Base-by-base conservation (phyloP, 2,797 vertebrate species). In the Lagothrix lagotricha region DNA sequence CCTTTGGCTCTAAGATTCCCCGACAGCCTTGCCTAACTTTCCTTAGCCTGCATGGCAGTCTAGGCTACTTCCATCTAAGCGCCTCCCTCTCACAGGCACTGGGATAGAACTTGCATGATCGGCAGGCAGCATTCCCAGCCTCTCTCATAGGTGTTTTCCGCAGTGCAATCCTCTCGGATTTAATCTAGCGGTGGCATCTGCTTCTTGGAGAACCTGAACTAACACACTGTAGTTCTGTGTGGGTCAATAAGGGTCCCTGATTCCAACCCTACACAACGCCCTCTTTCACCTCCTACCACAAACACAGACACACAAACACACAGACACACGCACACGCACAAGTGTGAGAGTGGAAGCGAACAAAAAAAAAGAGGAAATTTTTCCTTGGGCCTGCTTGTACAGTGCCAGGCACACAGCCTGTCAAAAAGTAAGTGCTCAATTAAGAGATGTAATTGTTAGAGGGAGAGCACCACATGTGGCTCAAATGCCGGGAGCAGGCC, bases 171-270 rank as follows among this genome's bases (percentile, higher is more conserved):
- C 73, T 44, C 58, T 72, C 30, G 12, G 4, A 33, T 22, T 19
- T 73, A 80, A 91, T 19, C 36, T 17, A 70, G 14, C 33, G 1
- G 0, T 19, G 28, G 36, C 50, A 52, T 64, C 50, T 77, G 50
- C n/a, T 64, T 83, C 83, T 46, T 61, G 33, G 54, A 88, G 95
- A 93, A n/a, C 28, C 10, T 39, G 26, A 22, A 33, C 24, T 77
- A 57, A 82, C 24, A 39, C 15, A 33, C 12, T 2, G 26, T 19
- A 57, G 61, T 22, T 70, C 22, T 17, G 0, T n/a, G 36, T 8
- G 12, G 24, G 22, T 88, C 36, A 1, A 70, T 64, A 36, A 41
- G 52, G 76, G 33, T 36, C 20, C 58, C 20, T 7, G 19, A 24
- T 36, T 64, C 67, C 39, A 58, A 46, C 26, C 46, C 41, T n/a